Evolutionary conservation across 2,888 invertebrate genomes (phyloP), one percentile per base, ranked within the genome.

Genomic region (Drymonia ruficornis): DNA sequence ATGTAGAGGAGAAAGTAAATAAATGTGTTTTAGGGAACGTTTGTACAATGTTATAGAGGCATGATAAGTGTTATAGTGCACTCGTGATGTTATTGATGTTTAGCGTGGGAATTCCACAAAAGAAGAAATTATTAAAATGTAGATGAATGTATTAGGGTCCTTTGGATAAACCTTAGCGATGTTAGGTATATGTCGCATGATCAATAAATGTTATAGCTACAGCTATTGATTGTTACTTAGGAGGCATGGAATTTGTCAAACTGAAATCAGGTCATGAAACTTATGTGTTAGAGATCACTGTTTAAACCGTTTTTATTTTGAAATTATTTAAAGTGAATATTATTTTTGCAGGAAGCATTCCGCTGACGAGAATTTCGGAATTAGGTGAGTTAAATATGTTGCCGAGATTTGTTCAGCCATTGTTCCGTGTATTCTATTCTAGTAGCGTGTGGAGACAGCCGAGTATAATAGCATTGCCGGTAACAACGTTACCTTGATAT

Each of bases 361-460:
- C 93, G 55, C 82, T 93, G 86, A 93, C 93, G 87, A 89, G 93
- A 89, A 93, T 92, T 91, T 93, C 91, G 88, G 93, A 93, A 85
- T 89, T 93, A 87, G 93, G 93, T 93, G 67, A 84, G 84, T 76
- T 44, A 23, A 29, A 9, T 28, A 23, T 23, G 9, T 44, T n/a
- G 15, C 60, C 36, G 48, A 55, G 19, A 42, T 51, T 54, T 19
- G 7, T 19, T 12, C 11, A 13, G 19, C 18, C 13, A 18, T 28
- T 45, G 45, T 45, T 28, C 13, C 45, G 45, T 28, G 28, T 28
- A 9, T 23, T 45, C 19, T 45, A 45, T 45, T 45, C 28, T 4
- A 28, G 45, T 28, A 45, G 15, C 28, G 23, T 7, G 28, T 28
- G 9, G 45, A 13, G 13, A n/a, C 19, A 23, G n/a, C n/a, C 3